A percentile compares a stretch with the other conserved stretches of the same genome.
These are phyloP conservation scores for Leptosomus discolor DNA, from an alignment of 2,113 vertebrate species.

Conservation along the genomic window DNA sequence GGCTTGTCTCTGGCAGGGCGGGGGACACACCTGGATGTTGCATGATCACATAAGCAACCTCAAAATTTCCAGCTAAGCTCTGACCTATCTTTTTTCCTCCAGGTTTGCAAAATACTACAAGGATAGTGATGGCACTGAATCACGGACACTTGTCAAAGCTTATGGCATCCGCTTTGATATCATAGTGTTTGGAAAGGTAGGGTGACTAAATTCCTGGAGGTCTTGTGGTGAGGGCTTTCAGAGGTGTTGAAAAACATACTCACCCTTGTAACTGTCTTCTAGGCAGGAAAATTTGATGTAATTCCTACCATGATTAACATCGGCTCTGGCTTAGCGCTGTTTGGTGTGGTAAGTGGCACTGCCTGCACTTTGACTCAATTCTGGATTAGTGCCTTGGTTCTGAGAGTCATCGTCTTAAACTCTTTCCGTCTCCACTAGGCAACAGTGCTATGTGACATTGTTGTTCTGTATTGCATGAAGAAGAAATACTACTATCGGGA, in stretches of 20 bases:
- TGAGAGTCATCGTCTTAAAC: neutral
- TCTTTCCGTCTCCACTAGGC: constrained; percentile 65
- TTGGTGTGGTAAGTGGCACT: constrained; percentile 80
- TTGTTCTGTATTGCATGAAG: constrained; percentile 81
- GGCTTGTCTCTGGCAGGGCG: neutral
- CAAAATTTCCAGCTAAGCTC: neutral
- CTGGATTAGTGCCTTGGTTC: neutral
- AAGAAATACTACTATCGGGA: constrained; percentile 80
- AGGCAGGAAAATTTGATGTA: constrained; percentile 88
- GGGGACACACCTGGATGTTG: neutral
- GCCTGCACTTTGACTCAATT: fast-evolving
- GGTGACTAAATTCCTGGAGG: neutral
- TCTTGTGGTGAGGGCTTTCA: neutral
- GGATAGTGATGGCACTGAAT: constrained; percentile 59
- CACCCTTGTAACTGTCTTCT: neutral
- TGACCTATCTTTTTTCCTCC: neutral
- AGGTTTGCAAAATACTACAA: constrained; percentile 88
- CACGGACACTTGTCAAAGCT: constrained; percentile 82
- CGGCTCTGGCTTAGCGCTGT: constrained; percentile 81
- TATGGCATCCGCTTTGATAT: constrained; percentile 88
- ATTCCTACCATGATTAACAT: constrained; percentile 88
- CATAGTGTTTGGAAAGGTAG: constrained; percentile 87
- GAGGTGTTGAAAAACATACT: neutral
- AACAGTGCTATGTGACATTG: constrained; percentile 79
- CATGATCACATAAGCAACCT: neutral